Evolutionary conservation across 2,888 invertebrate genomes (phyloP).

Genomic region (Hylaea fasciaria): DNA sequence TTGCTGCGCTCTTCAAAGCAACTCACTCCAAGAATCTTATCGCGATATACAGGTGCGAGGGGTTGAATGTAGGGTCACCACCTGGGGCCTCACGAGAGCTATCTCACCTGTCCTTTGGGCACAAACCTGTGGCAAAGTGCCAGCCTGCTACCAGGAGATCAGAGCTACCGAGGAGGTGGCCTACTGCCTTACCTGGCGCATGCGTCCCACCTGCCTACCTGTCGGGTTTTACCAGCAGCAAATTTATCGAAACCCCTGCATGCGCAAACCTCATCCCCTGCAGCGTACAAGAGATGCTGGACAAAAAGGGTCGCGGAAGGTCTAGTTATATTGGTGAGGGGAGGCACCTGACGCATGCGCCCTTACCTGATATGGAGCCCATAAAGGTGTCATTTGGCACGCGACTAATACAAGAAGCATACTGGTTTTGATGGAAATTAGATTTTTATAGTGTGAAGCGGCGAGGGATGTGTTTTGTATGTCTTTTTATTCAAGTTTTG

Average conservation of each 20-base stretch:
- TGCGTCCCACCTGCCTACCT: constrained; percentile 80
- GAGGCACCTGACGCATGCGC: constrained; percentile 56
- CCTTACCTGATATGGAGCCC: constrained; percentile 48
- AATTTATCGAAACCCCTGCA: constrained; percentile 52
- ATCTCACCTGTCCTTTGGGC: constrained; percentile 71
- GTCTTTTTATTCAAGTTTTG: not conserved
- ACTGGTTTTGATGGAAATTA: constrained; percentile 21
- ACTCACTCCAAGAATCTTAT: constrained; percentile 16
- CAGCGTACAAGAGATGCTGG: constrained; percentile 34
- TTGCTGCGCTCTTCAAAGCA: not conserved
- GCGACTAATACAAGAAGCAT: constrained; percentile 47
- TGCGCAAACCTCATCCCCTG: constrained; percentile 31
- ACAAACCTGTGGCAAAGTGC: constrained; percentile 85
- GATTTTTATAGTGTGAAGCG: constrained; percentile 6
- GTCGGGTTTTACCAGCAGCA: constrained; percentile 48
- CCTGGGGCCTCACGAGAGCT: constrained; percentile 60
- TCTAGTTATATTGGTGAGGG: constrained; percentile 42
- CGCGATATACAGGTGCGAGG: constrained; percentile 27
- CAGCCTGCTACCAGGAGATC: constrained; percentile 80
- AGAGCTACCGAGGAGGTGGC: constrained; percentile 60
- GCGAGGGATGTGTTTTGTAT: constrained; percentile 7
- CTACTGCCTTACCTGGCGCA: constrained; percentile 72
- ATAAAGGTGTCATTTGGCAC: constrained; percentile 51
- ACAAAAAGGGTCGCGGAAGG: constrained; percentile 38
- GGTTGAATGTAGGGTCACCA: constrained; percentile 60